Evolutionary conservation across 2,113 vertebrate genomes (phyloP).

Genomic region (Lipophrys pholis): DNA sequence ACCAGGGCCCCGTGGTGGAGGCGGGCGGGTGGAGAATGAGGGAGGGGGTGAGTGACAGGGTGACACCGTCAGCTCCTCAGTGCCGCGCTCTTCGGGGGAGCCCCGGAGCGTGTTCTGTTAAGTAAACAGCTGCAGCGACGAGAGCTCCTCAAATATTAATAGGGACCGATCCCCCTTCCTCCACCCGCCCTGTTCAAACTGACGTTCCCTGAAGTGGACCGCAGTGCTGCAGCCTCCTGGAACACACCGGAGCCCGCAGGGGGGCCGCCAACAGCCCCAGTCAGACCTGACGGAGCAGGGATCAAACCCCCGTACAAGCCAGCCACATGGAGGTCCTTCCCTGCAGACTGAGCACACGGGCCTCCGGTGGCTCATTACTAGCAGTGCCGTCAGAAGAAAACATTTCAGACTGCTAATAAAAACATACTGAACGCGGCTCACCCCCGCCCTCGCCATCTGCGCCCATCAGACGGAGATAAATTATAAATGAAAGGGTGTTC

Average conservation of each 20-base stretch:
- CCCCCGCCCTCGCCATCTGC: conserved; percentile 39
- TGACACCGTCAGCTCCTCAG: conserved; percentile 62
- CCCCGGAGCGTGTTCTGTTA: conserved; percentile 77
- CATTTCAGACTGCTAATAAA: conserved; percentile 56
- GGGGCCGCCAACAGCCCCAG: conserved; percentile 21
- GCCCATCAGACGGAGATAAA: conserved; percentile 73
- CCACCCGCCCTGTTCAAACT: too few relatives aligned
- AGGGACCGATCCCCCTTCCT: conserved; percentile 51
- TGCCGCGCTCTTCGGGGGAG: conserved; percentile 61
- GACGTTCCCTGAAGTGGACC: conserved; percentile 53
- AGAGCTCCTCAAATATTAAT: conserved; percentile 83
- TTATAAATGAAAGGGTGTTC: conserved; percentile 80
- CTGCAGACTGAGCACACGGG: conserved; percentile 16
- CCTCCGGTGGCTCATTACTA: conserved; percentile 52
- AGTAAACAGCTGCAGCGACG: conserved; percentile 79
- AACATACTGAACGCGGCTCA: conserved; percentile 47
- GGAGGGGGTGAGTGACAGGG: conserved; percentile 70
- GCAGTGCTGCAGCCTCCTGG: background rate
- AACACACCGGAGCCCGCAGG: conserved; percentile 16
- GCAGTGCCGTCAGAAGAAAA: conserved; percentile 33
- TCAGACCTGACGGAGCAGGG: conserved; percentile 36
- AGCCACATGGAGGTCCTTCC: background rate
- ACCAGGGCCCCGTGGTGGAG: conserved; percentile 1
- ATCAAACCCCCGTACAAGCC: background rate
- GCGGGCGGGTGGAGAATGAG: conserved; percentile 10